phyloP scores from a whole-genome alignment of 2,888 invertebrate species.

The Diaphora mendica region DNA sequence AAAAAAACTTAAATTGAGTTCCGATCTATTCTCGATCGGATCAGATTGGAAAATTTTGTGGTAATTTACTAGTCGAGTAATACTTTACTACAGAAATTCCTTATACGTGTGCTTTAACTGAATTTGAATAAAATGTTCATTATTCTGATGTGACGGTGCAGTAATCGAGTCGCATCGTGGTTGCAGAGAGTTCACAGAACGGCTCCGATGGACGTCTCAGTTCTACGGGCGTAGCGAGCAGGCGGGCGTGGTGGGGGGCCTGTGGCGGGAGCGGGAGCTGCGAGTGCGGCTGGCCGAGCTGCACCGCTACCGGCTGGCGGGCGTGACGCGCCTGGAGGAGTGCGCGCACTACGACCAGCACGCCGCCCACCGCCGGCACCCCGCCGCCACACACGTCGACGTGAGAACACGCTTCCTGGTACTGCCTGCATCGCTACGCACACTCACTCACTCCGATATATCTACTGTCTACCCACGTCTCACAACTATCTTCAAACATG shows the following conservation, averaged over 20 bases:
- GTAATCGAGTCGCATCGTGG: not conserved
- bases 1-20: too few relatives aligned
- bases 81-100: too few relatives aligned
- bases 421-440: slow-evolving; percentile 37
- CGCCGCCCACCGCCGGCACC: slow-evolving; percentile 87
- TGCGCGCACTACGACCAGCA: slow-evolving; percentile 95
- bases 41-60: too few relatives aligned
- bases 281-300: slow-evolving; percentile 93
- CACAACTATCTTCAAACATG: not conserved
- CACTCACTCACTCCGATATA: not conserved
- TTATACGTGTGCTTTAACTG: too few relatives aligned
- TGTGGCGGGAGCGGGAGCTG: slow-evolving; percentile 94
- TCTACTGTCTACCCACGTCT: not conserved
- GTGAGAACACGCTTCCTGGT: slow-evolving; percentile 82
- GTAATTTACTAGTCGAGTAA: too few relatives aligned
- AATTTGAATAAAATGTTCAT: too few relatives aligned
- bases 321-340: slow-evolving; percentile 93
- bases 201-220: slow-evolving; percentile 94
- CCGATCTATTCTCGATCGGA: too few relatives aligned
- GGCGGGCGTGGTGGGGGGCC: slow-evolving; percentile 91
- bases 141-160: not conserved
- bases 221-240: slow-evolving; percentile 95
- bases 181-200: slow-evolving; percentile 92
- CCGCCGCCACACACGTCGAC: slow-evolving; percentile 74
- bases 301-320: slow-evolving; percentile 93